phyloP scores from a whole-genome alignment of 2,888 invertebrate genomes.

The Xiphydria camelus region DNA sequence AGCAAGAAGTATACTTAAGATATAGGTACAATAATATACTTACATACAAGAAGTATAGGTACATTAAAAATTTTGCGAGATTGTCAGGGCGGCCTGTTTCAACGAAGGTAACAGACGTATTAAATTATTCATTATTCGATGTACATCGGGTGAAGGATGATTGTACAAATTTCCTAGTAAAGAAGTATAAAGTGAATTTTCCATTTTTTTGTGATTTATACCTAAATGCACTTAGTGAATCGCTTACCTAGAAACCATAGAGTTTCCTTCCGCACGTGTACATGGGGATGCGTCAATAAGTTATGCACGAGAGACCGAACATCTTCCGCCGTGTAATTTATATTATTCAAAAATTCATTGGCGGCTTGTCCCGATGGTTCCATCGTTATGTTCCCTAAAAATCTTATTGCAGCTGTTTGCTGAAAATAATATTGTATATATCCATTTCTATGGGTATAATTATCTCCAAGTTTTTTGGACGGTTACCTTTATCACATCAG shows the following conservation, averaged over 20 bases:
- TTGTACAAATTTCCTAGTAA: constrained; percentile 48
- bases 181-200: neutral
- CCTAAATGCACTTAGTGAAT: constrained; percentile 1
- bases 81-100: constrained; percentile 22
- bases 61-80: no score
- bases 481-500: constrained; percentile 30
- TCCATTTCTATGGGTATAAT: no score
- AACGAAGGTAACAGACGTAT: constrained; percentile 27
- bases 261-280: constrained; percentile 46
- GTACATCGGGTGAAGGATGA: constrained; percentile 29
- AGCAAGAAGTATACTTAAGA: no score
- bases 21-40: no score
- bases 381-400: constrained; percentile 43
- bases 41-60: no score
- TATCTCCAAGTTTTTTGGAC: no score
- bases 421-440: constrained; percentile 27
- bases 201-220: neutral
- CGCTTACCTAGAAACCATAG: constrained; percentile 52
- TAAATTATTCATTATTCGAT: constrained; percentile 18
- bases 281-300: constrained; percentile 36
- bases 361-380: constrained; percentile 38
- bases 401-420: constrained; percentile 43
- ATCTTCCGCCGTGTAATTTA: constrained; percentile 25
- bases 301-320: constrained; percentile 28
- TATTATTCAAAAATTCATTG: constrained; percentile 32